phyloP scores from a whole-genome alignment of 2,888 invertebrate genomes.

The Drosophila mettleri region DNA sequence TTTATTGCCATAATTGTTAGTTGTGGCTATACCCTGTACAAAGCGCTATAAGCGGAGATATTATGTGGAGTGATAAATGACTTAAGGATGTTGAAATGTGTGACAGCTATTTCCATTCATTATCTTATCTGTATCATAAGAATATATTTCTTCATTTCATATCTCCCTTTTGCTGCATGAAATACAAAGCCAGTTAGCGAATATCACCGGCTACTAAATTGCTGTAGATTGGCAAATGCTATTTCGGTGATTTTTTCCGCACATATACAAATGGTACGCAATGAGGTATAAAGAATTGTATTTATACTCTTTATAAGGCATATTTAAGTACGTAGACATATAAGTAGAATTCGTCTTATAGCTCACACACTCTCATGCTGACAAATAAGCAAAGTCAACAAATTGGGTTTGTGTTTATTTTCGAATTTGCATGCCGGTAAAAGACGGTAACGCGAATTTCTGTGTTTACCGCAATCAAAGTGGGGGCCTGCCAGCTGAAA shows the following conservation, averaged over 20 bases:
- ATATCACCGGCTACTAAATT: constrained; percentile 7
- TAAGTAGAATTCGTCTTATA: constrained; percentile 13
- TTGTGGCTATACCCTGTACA: constrained; percentile 26
- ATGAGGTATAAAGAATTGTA: constrained; percentile 26
- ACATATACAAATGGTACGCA: constrained; percentile 7
- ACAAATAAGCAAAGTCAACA: constrained; percentile 50
- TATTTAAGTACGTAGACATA: constrained; percentile 17
- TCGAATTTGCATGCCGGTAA: constrained; percentile 60
- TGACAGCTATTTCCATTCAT: not conserved
- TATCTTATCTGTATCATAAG: constrained; percentile 2
- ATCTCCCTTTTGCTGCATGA: not conserved
- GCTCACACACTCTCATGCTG: constrained; percentile 18
- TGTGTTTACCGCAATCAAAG: constrained; percentile 41
- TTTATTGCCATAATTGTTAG: constrained; percentile 64
- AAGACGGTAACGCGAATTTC: constrained; percentile 47
- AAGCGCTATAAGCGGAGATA: not conserved
- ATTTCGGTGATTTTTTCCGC: constrained; percentile 1
- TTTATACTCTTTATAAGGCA: constrained; percentile 35
- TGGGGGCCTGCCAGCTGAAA: constrained; percentile 11
- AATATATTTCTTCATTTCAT: not conserved
- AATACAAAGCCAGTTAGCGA: not conserved
- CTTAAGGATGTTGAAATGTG: not conserved
- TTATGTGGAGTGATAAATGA: not conserved
- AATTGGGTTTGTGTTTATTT: constrained; percentile 54
- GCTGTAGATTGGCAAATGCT: not conserved